These are phyloP conservation scores for Monoplex corrugatus DNA, from an alignment of 2,888 invertebrate genomes.

Conservation along the genomic window DNA sequence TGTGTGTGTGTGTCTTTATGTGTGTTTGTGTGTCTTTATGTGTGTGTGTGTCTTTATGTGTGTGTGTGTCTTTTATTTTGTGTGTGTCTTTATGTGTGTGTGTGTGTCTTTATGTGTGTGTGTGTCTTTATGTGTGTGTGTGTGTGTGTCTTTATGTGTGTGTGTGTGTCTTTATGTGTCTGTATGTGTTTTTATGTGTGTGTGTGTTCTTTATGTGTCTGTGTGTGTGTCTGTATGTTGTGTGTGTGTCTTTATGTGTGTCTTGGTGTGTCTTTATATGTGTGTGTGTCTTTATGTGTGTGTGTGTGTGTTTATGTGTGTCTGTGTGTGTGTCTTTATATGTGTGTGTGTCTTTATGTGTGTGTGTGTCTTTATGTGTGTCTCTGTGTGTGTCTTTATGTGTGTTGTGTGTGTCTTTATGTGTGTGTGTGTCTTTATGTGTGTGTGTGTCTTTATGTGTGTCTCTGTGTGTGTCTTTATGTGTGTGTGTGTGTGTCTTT, in stretches of 20 bases:
- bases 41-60: neutral
- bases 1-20: neutral
- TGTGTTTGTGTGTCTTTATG: neutral
- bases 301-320: neutral
- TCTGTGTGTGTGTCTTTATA: neutral
- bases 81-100: neutral
- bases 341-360: too few species aligned
- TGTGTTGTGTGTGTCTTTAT: neutral
- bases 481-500: neutral
- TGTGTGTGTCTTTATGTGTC: neutral
- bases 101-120: neutral
- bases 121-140: neutral
- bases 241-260: neutral
- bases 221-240: neutral
- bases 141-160: neutral
- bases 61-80: too few species aligned
- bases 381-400: neutral
- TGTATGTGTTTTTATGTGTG: neutral
- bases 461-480: neutral
- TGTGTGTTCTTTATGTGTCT: neutral
- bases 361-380: neutral
- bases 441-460: neutral
- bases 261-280: neutral
- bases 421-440: neutral
- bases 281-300: neutral